phyloP scores from a whole-genome alignment of 2,113 vertebrate species.

The Tyrannus savana region DNA sequence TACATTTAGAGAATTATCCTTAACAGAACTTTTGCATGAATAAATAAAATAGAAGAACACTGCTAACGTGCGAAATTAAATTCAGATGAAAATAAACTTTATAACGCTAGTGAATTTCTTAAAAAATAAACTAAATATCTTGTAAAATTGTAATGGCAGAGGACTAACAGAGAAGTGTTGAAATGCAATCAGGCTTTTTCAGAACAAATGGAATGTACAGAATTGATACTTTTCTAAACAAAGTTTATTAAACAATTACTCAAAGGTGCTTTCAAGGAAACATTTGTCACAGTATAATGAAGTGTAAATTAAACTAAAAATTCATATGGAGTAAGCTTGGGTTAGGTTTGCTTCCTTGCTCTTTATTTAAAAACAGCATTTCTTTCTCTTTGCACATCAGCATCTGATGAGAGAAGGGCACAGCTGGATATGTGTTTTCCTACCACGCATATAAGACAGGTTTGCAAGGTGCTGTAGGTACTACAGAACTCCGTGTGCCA shows the following conservation, averaged over 20 bases:
- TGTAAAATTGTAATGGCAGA: neutral
- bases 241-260: neutral
- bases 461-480: neutral
- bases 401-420: no score
- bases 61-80: neutral
- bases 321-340: neutral
- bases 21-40: neutral
- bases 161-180: neutral
- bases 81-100: neutral
- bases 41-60: neutral
- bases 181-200: neutral
- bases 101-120: neutral
- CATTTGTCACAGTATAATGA: neutral
- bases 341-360: neutral
- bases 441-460: rapidly evolving
- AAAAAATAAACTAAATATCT: neutral
- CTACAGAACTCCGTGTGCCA: rapidly evolving
- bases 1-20: neutral
- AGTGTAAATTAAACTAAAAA: neutral
- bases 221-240: neutral
- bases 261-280: neutral
- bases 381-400: rapidly evolving
- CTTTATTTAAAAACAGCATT: neutral
- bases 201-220: neutral
- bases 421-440: neutral